These are phyloP conservation scores for Nasonovia ribisnigri DNA, from an alignment of 2,888 invertebrate genomes.

Conservation along the genomic window DNA sequence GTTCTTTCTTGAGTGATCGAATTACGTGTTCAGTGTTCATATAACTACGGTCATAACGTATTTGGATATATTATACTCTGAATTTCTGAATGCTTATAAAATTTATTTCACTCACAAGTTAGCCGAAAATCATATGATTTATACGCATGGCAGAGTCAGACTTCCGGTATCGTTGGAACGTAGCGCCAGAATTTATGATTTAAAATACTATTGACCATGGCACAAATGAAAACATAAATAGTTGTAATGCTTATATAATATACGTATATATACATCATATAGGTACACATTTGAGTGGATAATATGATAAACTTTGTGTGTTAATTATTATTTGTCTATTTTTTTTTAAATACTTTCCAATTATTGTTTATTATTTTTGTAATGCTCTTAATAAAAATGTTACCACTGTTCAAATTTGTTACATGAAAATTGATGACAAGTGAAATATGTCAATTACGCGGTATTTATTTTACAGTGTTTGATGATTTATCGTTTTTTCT, in stretches of 20 bases:
- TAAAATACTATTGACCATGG: neutral
- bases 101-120: neutral
- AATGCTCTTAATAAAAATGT: neutral
- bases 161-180: neutral
- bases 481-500: constrained; percentile 19
- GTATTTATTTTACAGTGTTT: neutral
- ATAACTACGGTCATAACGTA: neutral
- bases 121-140: neutral
- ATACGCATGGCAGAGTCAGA: neutral
- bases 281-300: neutral
- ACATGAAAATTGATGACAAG: neutral
- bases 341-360: neutral
- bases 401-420: neutral
- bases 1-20: neutral
- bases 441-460: neutral
- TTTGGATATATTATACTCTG: neutral
- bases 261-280: neutral
- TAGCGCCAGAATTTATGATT: neutral
- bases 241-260: neutral
- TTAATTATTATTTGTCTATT: neutral
- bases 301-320: neutral
- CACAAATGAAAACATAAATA: neutral
- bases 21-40: neutral
- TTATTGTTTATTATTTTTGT: neutral
- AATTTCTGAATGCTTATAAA: neutral